A percentile compares a stretch with the other conserved stretches of the same genome.
Evolutionary conservation across 92 coral and sea anemone genomes (phyloP).

Genomic region (Heteractis magnifica): DNA sequence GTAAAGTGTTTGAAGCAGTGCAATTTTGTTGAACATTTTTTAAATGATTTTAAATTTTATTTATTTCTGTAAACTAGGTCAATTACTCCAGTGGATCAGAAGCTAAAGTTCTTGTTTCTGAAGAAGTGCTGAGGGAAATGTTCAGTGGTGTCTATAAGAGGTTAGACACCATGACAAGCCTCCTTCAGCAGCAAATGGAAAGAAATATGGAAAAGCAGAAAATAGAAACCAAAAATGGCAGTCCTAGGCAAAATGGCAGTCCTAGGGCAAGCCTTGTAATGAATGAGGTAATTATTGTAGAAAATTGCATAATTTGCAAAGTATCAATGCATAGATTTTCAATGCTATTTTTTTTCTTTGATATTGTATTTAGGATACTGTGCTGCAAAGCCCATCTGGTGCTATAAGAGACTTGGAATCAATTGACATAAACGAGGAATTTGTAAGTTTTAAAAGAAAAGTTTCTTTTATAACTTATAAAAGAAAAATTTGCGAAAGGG

Average conservation of each 20-base stretch:
- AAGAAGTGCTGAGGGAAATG: not conserved
- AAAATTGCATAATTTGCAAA: not conserved
- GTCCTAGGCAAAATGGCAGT: not conserved
- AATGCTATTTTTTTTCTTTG: not conserved
- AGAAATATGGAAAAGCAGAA: not conserved
- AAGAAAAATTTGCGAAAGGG: not conserved
- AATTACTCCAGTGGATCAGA: not conserved
- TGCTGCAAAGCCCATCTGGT: not conserved
- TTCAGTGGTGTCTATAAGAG: not conserved
- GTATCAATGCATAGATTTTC: not conserved
- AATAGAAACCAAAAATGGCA: not conserved
- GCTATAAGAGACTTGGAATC: not conserved
- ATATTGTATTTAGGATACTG: not conserved
- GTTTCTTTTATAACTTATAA: not conserved
- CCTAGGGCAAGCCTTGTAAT: not conserved
- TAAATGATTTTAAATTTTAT: not conserved
- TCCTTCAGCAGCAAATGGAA: not conserved
- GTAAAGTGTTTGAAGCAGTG: not conserved
- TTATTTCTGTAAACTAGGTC: not conserved
- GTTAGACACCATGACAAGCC: slow-evolving; percentile 6
- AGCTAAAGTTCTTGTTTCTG: not conserved
- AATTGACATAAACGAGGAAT: not conserved
- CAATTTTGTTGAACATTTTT: not conserved
- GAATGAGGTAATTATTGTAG: not conserved
- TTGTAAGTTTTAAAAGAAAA: not conserved